Evolutionary conservation across 2,888 invertebrate species (phyloP).

Genomic region (Microplitis manilae): DNA sequence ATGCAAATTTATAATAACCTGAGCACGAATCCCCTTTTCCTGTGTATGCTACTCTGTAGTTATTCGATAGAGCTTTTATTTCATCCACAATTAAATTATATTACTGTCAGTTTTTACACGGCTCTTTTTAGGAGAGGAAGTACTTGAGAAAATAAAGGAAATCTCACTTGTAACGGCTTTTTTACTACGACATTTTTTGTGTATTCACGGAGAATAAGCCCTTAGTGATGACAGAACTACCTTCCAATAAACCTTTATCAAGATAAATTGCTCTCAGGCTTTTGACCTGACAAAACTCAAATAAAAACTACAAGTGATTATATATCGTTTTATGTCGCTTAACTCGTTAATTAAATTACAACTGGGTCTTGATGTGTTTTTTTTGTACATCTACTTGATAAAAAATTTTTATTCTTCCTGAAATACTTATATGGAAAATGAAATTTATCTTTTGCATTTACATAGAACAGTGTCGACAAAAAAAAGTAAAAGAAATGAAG

Average conservation of each 20-base stretch:
- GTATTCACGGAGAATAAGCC: background rate
- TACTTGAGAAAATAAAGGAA: background rate
- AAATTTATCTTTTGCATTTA: background rate
- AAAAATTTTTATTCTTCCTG: background rate
- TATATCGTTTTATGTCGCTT: background rate
- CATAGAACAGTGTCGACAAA: background rate
- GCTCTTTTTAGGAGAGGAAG: conserved; percentile 13
- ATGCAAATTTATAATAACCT: conserved; percentile 14
- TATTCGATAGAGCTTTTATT: conserved; percentile 2
- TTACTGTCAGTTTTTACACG: conserved; percentile 4
- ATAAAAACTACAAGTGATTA: background rate
- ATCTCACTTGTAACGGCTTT: background rate
- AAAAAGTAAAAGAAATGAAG: background rate
- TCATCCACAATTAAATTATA: background rate
- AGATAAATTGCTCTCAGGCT: background rate
- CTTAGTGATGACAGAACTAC: background rate
- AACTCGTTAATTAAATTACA: background rate
- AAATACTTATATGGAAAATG: background rate
- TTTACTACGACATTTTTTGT: background rate
- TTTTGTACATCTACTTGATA: background rate
- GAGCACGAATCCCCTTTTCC: background rate
- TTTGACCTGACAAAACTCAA: background rate
- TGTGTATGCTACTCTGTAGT: background rate
- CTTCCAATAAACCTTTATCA: background rate
- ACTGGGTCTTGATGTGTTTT: background rate